Evolutionary conservation across 2,113 vertebrate species (phyloP), one percentile per base, ranked within the genome.

Genomic region (Planiliza haematocheilus): DNA sequence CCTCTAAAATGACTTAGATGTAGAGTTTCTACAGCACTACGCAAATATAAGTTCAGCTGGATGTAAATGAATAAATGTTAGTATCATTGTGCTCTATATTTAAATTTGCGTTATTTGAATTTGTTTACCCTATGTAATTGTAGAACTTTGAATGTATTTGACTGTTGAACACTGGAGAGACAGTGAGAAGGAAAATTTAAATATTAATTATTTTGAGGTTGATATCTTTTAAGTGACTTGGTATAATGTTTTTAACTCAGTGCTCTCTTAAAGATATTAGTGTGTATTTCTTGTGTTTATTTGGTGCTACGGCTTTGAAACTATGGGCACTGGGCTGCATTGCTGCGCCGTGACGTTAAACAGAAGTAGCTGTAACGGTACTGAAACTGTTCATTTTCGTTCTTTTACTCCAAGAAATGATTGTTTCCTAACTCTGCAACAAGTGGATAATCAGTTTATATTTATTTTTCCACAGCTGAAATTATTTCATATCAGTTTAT

Each of bases 101-200:
- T 58, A 56, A 57, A 8, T 51, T 37, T 43, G 52, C 61, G 18
- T 62, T 81, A 21, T 70, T 58, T 55, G 58, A 51, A 51, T 74
- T 81, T 84, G 55, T 63, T 56, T 70, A 49, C 49, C 67, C 3
- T 16, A 10, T 72, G 61, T 79, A 38, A 8, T 18, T 65, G 21
- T 52, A 30, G 14, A 62, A 45, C 53, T 62, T 62, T 81, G 42
- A 75, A 82, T 75, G 48, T 83, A 78, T 7, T 49, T 77, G 59
- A 83, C 77, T 87, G 76, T 88, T 86, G 72, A 82, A 83, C 48
- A 58, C 39, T 68, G 38, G 48, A 56, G n/a, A 24, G 24, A 34
- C 8, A 9, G 7, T 58, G 24, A 20, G 46, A 55, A 59, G 12
- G 8, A 53, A 53, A 24, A 10, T 6, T 77, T 73, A 78, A 48